A percentile compares a stretch with the other conserved stretches of the same genome.
Evolutionary conservation across 2,888 invertebrate genomes (phyloP).

Genomic region (Ormyrus labotus): DNA sequence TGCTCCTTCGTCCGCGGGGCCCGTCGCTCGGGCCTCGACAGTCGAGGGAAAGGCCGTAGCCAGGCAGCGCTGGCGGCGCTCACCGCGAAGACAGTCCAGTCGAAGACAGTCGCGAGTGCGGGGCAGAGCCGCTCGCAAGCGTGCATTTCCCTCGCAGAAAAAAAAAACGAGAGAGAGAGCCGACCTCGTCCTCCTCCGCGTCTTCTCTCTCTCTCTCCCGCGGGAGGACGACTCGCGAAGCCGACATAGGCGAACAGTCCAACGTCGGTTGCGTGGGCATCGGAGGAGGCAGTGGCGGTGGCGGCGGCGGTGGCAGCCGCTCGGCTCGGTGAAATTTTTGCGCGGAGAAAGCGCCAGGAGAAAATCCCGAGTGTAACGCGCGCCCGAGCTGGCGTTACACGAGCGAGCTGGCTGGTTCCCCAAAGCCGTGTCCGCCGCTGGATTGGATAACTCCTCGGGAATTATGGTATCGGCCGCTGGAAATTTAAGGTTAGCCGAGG

Average conservation of each 20-base stretch:
- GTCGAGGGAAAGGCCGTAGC: slow-evolving; percentile 19
- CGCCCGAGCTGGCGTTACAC: too few relatives aligned
- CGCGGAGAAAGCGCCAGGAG: background rate
- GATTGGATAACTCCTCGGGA: background rate
- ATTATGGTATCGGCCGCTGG: background rate
- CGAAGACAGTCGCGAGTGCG: background rate
- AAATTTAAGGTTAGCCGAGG: slow-evolving; percentile 30
- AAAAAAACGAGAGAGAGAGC: too few relatives aligned
- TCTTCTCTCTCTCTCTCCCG: background rate
- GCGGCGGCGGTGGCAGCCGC: background rate
- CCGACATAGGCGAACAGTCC: too few relatives aligned
- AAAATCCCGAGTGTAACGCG: too few relatives aligned
- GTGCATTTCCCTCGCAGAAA: background rate
- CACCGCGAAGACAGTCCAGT: slow-evolving; percentile 26
- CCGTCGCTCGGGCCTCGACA: slow-evolving; percentile 27
- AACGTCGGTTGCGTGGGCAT: too few relatives aligned
- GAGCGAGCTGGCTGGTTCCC: too few relatives aligned
- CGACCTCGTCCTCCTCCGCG: background rate
- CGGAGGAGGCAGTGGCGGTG: too few relatives aligned
- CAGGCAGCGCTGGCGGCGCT: slow-evolving; percentile 8
- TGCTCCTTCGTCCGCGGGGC: background rate
- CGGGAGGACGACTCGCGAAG: too few relatives aligned
- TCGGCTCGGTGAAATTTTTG: background rate
- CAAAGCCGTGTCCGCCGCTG: too few relatives aligned
- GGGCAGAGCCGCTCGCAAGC: slow-evolving; percentile 6